Evolutionary conservation across 2,113 vertebrate species (phyloP).

Genomic region (Chloebia gouldiae): DNA sequence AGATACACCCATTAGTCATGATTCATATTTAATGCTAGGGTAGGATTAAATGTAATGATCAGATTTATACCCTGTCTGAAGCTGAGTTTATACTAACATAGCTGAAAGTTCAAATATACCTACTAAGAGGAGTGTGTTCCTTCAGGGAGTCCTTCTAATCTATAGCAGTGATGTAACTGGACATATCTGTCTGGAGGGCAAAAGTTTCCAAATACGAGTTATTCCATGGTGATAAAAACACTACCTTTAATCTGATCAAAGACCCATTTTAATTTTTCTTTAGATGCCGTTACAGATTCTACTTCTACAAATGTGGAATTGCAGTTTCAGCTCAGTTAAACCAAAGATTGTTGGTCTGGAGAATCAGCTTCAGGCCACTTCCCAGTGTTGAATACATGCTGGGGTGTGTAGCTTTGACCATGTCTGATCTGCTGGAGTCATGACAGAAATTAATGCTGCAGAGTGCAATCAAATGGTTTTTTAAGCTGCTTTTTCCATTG

Average conservation of each 20-base stretch:
- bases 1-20: neutral
- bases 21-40: neutral
- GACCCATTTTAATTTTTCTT: neutral
- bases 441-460: neutral
- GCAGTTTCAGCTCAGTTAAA: neutral
- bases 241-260: neutral
- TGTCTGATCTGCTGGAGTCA: neutral
- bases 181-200: neutral
- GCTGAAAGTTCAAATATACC: neutral
- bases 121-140: neutral
- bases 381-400: neutral
- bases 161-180: neutral
- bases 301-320: neutral
- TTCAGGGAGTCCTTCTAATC: neutral
- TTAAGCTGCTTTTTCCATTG: neutral
- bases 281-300: neutral
- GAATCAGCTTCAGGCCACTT: neutral
- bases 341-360: neutral
- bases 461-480: neutral
- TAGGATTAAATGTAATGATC: neutral
- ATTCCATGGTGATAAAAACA: neutral
- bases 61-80: neutral
- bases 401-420: neutral
- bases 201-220: neutral
- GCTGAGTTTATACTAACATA: neutral